Percentiles rank a stretch among this genome's conserved stretches.
phyloP scores from a whole-genome alignment of 2,113 vertebrate species.

The Hirundichthys speculiger region DNA sequence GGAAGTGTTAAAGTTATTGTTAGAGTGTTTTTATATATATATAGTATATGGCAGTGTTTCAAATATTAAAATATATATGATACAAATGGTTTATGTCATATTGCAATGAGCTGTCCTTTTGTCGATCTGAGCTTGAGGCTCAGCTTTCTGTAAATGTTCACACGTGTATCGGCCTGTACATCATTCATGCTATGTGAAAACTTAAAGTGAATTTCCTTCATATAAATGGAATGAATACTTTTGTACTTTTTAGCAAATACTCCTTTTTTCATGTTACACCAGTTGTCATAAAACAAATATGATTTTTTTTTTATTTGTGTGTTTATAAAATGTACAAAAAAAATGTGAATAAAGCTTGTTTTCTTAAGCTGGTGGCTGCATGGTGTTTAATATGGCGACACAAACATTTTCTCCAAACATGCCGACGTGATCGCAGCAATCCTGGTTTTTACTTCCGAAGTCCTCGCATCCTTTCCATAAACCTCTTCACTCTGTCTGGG shows the following conservation, averaged over 20 bases:
- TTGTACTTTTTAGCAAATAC: constrained; percentile 12
- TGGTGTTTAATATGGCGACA: constrained; percentile 10
- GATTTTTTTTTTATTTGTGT: constrained; percentile 52
- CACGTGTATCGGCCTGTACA: constrained; percentile 20
- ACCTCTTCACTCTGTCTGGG: constrained; percentile 77
- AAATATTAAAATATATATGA: not conserved
- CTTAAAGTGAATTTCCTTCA: not conserved
- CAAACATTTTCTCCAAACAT: not conserved
- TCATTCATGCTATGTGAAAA: constrained; percentile 4
- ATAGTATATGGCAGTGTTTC: constrained; percentile 19
- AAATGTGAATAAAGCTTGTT: constrained; percentile 57
- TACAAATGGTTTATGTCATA: not conserved
- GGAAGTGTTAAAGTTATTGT: not conserved
- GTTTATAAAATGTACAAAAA: constrained; percentile 69
- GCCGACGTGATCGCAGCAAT: not conserved
- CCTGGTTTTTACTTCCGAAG: constrained; percentile 68
- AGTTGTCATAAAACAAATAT: constrained; percentile 2
- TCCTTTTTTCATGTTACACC: constrained; percentile 8
- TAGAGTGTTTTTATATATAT: not conserved
- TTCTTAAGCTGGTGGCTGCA: constrained; percentile 21
- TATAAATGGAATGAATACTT: constrained; percentile 10
- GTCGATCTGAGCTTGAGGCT: too few species aligned
- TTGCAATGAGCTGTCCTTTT: not conserved
- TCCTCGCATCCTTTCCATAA: constrained; percentile 81
- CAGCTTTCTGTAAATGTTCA: too few species aligned